phyloP scores from a whole-genome alignment of 1,140 invertebrate species.

The Pissodes strobi region DNA sequence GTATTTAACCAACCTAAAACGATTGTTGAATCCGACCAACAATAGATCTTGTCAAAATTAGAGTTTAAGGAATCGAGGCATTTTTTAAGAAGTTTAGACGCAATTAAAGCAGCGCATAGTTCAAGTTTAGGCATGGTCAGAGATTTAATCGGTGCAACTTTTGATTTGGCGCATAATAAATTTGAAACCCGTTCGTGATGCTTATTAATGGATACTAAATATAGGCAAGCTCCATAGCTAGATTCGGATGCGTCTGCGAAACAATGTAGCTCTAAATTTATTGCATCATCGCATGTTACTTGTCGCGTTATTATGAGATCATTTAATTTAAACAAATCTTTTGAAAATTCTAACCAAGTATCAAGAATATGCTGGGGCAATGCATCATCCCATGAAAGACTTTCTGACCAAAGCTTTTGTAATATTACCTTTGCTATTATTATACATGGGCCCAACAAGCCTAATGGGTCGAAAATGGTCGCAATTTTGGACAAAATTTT shows the following conservation, averaged over 20 bases:
- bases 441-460: conserved; percentile 49
- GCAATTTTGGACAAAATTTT: conserved; percentile 25
- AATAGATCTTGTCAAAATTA: conserved; percentile 39
- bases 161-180: conserved; percentile 41
- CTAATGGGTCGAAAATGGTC: conserved; percentile 56
- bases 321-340: conserved; percentile 11
- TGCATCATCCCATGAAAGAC: conserved; percentile 53
- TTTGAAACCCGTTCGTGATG: neutral
- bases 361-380: conserved; percentile 40
- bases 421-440: conserved; percentile 54
- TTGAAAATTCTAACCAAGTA: conserved; percentile 21
- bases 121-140: conserved; percentile 42
- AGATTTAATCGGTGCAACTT: conserved; percentile 43
- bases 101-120: conserved; percentile 20
- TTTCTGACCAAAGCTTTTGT: conserved; percentile 52
- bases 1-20: too few species aligned
- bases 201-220: conserved; percentile 18
- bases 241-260: conserved; percentile 23
- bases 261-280: conserved; percentile 20
- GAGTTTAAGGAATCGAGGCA: conserved; percentile 24
- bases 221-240: conserved; percentile 26
- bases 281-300: conserved; percentile 8
- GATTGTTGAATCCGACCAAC: too few species aligned
- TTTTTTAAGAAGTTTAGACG: conserved; percentile 15
- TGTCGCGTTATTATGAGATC: neutral